Evolutionary conservation across 1,140 invertebrate species (phyloP), one percentile per base, ranked within the genome.

Genomic region (Melipona quadrifasciata): DNA sequence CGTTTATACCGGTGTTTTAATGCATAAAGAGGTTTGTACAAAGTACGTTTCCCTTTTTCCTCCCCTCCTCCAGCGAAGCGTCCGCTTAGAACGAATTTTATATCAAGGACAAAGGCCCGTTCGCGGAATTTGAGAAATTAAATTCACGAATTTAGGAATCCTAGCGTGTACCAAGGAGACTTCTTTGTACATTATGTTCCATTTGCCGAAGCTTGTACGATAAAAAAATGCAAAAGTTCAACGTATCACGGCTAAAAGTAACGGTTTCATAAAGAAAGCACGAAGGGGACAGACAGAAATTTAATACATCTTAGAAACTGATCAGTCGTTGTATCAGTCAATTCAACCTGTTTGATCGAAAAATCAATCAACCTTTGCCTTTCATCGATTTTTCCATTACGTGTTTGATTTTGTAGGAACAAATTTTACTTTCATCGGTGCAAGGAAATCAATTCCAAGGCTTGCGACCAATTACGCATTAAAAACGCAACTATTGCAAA

Each of bases 81-180:
- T n/a, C 51, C 19, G 31, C 51, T 74, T 55, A 16, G 31, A 39
- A 16, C 24, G 21, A n/a, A n/a, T 75, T 58, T 75, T 34, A n/a
- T 75, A 39, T 58, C 27, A 24, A 27, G 55, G 34, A 58, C 55
- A 75, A 75, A 34, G 31, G 24, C n/a, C 19, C 39, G 55, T 58
- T 58, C 24, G 73, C 16, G 21, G 55, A 55, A 53, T n/a, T 75
- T 57, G 21, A 75, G 31, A 58, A 75, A 75, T 75, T n/a, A 34
- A 58, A 39, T 75, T 75, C 39, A 58, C 39, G 12, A 58, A 58
- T 39, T 14, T 12, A 12, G 19, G 58, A 58, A 75, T 34, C 39
- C 31, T 34, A 57, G 21, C 27, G 11, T 31, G 27, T 34, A 24
- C 51, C 17, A 10, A 12, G 31, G 19, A 57, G 58, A 58, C 12